Conservation (phyloP, 2,113 vertebrate genomes). For the Ginglymostoma cirratum region DNA sequence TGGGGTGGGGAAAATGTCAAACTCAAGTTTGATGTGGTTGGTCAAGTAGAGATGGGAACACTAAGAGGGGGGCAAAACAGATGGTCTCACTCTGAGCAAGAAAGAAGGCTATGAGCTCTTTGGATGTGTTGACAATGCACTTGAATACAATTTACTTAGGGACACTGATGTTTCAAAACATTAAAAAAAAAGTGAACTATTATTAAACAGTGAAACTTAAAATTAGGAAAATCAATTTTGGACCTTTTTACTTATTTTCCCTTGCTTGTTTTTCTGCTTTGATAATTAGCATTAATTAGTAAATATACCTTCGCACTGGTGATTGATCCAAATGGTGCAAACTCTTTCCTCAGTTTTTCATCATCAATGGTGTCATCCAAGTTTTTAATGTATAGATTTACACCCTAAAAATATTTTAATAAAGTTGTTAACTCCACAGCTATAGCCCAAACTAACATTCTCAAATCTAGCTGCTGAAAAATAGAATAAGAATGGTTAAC, state of each 20-base stretch:
- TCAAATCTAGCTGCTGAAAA: background rate
- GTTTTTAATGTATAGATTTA: conserved; percentile 98
- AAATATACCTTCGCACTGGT: conserved; percentile 87
- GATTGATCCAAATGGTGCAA: conserved; percentile 93
- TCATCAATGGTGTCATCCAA: conserved; percentile 96
- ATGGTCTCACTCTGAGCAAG: background rate
- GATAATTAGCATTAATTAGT: background rate
- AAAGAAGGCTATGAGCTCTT: background rate
- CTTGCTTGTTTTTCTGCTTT: background rate
- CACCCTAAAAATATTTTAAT: conserved; percentile 64
- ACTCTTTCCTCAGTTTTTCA: conserved; percentile 94
- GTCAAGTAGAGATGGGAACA: background rate
- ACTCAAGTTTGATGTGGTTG: background rate
- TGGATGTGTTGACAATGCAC: background rate
- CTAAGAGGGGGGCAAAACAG: background rate
- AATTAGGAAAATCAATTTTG: background rate
- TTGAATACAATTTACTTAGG: background rate
- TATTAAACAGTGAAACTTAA: background rate
- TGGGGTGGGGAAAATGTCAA: background rate
- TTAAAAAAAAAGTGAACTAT: too few species aligned
- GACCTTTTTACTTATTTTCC: background rate
- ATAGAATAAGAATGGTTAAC: background rate
- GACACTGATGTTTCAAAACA: background rate
- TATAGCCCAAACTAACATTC: background rate
- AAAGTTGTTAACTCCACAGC: background rate